These are phyloP conservation scores for Temnothorax longispinosus DNA, from an alignment of 1,140 invertebrate genomes.

Conservation along the genomic window DNA sequence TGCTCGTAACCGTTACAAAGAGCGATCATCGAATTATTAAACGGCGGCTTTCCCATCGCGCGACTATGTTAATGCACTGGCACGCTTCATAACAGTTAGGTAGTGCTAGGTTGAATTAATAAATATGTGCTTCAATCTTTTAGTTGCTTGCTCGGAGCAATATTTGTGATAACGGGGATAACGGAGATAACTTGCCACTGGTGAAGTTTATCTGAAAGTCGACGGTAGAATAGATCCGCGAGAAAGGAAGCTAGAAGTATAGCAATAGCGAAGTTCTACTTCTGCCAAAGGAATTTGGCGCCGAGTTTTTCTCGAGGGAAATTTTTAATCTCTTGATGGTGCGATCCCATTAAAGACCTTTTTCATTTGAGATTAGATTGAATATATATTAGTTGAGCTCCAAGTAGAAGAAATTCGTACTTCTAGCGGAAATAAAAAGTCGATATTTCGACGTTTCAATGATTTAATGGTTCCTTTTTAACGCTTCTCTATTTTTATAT, in stretches of 20 bases:
- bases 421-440: background rate
- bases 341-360: conserved; percentile 2
- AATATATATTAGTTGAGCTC: background rate
- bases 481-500: background rate
- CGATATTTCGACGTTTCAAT: background rate
- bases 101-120: background rate
- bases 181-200: background rate
- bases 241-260: background rate
- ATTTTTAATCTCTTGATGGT: conserved; percentile 47
- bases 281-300: conserved; percentile 31
- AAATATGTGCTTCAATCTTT: background rate
- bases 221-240: background rate
- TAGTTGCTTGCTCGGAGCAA: background rate
- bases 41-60: background rate
- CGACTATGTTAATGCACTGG: background rate
- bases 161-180: conserved; percentile 6
- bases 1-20: background rate
- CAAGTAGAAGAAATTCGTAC: background rate
- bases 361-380: conserved; percentile 14
- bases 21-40: conserved; percentile 9
- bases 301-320: conserved; percentile 30
- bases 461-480: background rate
- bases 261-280: background rate
- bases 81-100: background rate
- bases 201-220: background rate